Conservation (phyloP, 2,797 vertebrate species). For the Poeciliopsis paucimaculata region DNA sequence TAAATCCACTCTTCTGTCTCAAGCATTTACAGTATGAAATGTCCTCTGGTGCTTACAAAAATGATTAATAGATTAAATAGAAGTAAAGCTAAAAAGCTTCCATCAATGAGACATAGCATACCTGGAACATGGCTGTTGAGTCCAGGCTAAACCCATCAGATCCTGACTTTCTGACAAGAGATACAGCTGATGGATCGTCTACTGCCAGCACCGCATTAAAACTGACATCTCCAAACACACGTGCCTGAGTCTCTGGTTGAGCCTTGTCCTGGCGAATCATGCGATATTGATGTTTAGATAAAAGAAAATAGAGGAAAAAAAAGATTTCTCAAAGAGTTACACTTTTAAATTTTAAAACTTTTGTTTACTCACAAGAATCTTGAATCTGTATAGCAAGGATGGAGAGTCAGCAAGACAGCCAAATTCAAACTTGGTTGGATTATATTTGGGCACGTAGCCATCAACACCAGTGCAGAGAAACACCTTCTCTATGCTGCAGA, state of each 20-base stretch:
- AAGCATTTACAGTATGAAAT: background rate
- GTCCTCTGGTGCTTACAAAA: background rate
- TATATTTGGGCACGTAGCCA: slow-evolving; percentile 94
- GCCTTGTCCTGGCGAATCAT: slow-evolving; percentile 86
- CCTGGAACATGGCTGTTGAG: slow-evolving; percentile 93
- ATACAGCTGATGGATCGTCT: slow-evolving; percentile 88
- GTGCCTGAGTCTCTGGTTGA: slow-evolving; percentile 92
- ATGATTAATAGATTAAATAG: background rate
- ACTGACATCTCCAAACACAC: slow-evolving; percentile 84
- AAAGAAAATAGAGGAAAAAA: background rate
- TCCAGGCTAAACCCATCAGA: slow-evolving; percentile 94
- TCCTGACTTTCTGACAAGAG: slow-evolving; percentile 89
- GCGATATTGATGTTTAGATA: background rate
- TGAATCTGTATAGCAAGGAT: slow-evolving; percentile 91
- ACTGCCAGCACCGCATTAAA: slow-evolving; percentile 89
- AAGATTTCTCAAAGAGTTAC: background rate
- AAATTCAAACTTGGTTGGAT: slow-evolving; percentile 87
- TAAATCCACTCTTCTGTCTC: background rate
- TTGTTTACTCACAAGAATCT: slow-evolving; percentile 88
- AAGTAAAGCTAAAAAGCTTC: background rate
- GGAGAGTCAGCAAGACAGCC: slow-evolving; percentile 93
- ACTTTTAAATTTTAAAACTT: background rate
- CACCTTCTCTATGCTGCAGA: slow-evolving; percentile 95
- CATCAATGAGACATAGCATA: slow-evolving; percentile 31
- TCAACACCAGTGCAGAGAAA: slow-evolving; percentile 94